Evolutionary conservation across 1,140 invertebrate genomes (phyloP).

Genomic region (Babylonia areolata): DNA sequence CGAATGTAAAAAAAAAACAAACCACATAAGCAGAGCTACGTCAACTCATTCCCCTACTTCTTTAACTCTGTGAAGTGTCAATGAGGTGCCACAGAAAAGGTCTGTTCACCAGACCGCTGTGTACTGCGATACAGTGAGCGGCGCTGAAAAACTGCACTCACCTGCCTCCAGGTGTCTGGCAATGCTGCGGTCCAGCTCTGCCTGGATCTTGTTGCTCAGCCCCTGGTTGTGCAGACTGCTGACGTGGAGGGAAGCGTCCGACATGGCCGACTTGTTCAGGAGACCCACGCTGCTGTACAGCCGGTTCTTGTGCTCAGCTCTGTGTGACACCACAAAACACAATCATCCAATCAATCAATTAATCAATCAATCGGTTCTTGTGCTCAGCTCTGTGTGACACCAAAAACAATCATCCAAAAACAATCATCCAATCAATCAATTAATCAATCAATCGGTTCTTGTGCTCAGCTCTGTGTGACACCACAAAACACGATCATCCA

Average conservation of each 20-base stretch:
- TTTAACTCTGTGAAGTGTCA: no score
- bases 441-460: conserved; percentile 56
- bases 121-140: no score
- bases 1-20: no score
- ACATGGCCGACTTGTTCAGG: conserved; percentile 47
- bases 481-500: no score
- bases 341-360: no score
- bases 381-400: no score
- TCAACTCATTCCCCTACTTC: neutral
- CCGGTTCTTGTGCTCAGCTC: conserved; percentile 47
- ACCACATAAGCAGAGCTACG: neutral
- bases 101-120: no score
- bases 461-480: conserved; percentile 28
- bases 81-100: no score
- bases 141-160: no score
- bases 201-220: conserved; percentile 62
- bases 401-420: no score
- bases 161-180: conserved; percentile 73
- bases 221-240: conserved; percentile 57
- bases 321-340: neutral
- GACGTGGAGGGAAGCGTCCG: conserved; percentile 59
- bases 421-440: no score
- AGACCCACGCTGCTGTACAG: conserved; percentile 58
- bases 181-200: conserved; percentile 69
- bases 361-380: no score